Percentiles rank a stretch among this genome's conserved stretches.
Evolutionary conservation across 2,888 invertebrate species (phyloP).

Genomic region (Brachyopa scutellaris): DNA sequence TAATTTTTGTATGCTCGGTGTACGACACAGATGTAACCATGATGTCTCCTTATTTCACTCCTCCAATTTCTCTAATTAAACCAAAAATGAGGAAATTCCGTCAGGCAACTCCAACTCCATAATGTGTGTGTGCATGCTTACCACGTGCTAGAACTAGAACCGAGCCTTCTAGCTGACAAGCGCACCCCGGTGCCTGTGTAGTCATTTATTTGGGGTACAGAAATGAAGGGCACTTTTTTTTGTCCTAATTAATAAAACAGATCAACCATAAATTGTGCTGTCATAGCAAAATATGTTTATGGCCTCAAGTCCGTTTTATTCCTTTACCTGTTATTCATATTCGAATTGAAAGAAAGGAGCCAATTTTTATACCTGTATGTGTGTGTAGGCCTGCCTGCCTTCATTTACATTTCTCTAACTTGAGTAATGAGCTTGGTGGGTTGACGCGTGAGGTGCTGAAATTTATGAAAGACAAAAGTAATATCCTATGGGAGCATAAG

Average conservation of each 20-base stretch:
- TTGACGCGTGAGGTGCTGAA: neutral
- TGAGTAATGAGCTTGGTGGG: slow-evolving; percentile 18
- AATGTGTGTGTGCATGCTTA: no score
- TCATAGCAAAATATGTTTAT: neutral
- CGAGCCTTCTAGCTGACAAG: neutral
- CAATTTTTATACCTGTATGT: no score
- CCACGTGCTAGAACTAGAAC: no score
- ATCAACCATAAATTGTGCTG: slow-evolving; percentile 10
- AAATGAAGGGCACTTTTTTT: neutral
- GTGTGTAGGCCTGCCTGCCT: neutral
- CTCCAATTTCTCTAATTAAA: slow-evolving; percentile 10
- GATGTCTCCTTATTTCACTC: no score
- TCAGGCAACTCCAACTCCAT: no score
- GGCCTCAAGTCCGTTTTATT: neutral
- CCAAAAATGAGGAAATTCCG: neutral
- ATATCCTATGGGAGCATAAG: slow-evolving; percentile 10
- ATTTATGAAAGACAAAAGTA: slow-evolving; percentile 20
- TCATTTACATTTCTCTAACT: neutral
- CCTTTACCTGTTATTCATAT: neutral
- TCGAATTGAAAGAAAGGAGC: neutral
- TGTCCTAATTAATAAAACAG: slow-evolving; percentile 24
- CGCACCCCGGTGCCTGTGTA: slow-evolving; percentile 1
- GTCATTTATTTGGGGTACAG: neutral
- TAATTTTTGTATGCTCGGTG: no score
- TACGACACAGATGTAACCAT: no score